phyloP scores from a whole-genome alignment of 2,888 invertebrate genomes.

The Scelioninae gen. 1 region DNA sequence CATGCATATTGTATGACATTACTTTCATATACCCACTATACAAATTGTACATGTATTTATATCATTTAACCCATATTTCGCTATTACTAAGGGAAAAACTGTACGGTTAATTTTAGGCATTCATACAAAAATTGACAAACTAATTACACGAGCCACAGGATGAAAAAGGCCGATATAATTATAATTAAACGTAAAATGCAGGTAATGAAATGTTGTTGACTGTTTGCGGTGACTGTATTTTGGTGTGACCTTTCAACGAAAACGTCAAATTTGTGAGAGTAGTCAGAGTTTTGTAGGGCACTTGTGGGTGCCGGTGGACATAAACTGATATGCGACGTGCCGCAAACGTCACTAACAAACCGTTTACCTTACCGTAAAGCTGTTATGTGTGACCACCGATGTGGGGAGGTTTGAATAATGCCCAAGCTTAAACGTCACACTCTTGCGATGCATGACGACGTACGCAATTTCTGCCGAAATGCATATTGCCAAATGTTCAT shows the following conservation, averaged over 20 bases:
- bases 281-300: constrained; percentile 1
- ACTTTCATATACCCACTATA: too few species aligned
- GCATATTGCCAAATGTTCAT: constrained; percentile 69
- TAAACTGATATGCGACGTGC: constrained; percentile 46
- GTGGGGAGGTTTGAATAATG: constrained; percentile 39
- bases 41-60: too few species aligned
- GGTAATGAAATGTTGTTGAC: neutral
- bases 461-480: constrained; percentile 51
- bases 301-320: constrained; percentile 27
- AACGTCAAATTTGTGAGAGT: constrained; percentile 7
- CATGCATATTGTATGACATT: too few species aligned
- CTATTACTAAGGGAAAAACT: too few species aligned
- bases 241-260: neutral
- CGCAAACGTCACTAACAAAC: constrained; percentile 61
- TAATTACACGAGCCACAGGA: neutral
- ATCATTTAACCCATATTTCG: too few species aligned
- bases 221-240: constrained; percentile 1
- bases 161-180: neutral
- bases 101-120: too few species aligned
- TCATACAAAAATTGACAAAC: neutral
- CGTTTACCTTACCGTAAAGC: constrained; percentile 49
- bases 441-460: constrained; percentile 48
- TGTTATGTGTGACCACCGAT: constrained; percentile 38
- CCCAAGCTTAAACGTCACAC: constrained; percentile 54
- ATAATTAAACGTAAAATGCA: neutral